Evolutionary conservation across 2,888 invertebrate species (phyloP).

Genomic region (Drosophila fulvimacula): DNA sequence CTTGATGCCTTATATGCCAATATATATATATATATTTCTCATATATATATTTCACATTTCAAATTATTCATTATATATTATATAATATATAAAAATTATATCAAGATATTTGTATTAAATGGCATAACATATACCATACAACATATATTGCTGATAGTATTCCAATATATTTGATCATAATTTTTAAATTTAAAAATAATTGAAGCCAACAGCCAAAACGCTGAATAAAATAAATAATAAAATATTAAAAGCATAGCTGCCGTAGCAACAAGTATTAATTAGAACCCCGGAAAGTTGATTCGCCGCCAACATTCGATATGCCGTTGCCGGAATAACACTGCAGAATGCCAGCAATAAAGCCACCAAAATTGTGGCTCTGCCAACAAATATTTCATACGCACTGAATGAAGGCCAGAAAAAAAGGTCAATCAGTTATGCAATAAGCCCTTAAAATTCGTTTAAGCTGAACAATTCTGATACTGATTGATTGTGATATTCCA

Average conservation of each 20-base stretch:
- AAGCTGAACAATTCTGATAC: background rate
- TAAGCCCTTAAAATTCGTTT: no score
- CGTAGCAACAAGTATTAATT: background rate
- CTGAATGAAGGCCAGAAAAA: background rate
- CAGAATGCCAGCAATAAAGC: no score
- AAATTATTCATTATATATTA: no score
- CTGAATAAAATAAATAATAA: background rate
- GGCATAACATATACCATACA: no score
- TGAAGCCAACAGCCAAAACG: background rate
- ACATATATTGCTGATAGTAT: no score
- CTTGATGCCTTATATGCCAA: no score
- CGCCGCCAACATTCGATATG: background rate
- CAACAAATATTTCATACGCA: background rate
- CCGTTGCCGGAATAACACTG: background rate
- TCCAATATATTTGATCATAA: no score
- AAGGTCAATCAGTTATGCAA: background rate
- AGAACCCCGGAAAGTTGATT: background rate
- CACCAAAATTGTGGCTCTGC: background rate
- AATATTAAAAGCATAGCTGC: background rate
- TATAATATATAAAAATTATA: no score
- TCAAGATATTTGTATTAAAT: no score
- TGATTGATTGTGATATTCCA: background rate
- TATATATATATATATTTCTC: no score
- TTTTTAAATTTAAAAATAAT: no score
- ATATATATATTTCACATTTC: no score